These are phyloP conservation scores for Pseudotriccus pelzelni DNA, from an alignment of 2,797 vertebrate species.

Conservation along the genomic window DNA sequence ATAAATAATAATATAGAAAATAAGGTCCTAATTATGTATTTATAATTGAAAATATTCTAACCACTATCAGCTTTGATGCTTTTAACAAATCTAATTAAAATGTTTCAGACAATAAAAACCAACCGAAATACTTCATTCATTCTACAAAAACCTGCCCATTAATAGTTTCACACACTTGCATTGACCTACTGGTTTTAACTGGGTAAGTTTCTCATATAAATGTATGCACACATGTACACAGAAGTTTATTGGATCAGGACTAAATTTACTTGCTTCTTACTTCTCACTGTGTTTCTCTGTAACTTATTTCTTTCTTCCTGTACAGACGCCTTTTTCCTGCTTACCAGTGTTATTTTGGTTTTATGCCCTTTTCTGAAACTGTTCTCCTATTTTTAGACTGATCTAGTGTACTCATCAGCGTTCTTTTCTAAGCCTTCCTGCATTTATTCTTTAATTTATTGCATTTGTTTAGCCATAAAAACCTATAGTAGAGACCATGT, in stretches of 20 bases:
- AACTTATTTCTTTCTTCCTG: background rate
- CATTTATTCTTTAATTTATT: background rate
- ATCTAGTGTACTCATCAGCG: background rate
- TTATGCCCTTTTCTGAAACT: background rate
- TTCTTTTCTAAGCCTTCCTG: background rate
- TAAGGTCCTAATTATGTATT: background rate
- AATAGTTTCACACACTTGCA: background rate
- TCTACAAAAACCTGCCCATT: background rate
- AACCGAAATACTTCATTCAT: background rate
- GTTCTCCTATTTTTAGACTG: background rate
- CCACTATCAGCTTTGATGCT: background rate
- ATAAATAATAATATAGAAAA: slow-evolving; percentile 30
- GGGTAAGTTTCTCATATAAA: background rate
- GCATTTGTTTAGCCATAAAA: background rate
- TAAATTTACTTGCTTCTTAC: background rate
- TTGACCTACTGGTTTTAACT: background rate
- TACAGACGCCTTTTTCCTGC: background rate
- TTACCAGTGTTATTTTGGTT: background rate
- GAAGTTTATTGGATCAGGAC: background rate
- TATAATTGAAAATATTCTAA: background rate
- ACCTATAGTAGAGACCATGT: background rate
- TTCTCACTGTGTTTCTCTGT: background rate
- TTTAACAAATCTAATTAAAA: background rate
- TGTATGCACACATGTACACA: accelerated
- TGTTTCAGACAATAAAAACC: background rate